A percentile compares a stretch with the other conserved stretches of the same genome.
Conservation (phyloP, 2,113 vertebrate species). For the Plecturocebus donacophilus region DNA sequence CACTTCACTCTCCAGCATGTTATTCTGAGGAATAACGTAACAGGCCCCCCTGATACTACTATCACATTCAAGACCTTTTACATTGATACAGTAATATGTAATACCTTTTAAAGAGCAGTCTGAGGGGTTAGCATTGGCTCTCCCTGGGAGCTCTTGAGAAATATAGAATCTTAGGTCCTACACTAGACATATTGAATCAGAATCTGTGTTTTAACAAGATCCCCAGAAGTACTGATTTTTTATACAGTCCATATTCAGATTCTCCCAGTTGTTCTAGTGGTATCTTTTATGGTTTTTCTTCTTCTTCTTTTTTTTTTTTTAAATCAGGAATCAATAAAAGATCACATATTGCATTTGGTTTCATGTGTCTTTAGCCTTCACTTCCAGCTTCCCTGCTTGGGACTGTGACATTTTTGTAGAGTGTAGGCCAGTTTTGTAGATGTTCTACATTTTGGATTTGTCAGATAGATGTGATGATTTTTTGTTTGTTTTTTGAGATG, state of each 20-base stretch:
- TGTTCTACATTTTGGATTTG: slow-evolving; percentile 9
- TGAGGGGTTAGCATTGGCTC: not conserved
- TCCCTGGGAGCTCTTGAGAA: not conserved
- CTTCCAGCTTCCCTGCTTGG: not conserved
- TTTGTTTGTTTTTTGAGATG: not conserved
- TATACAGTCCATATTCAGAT: not conserved
- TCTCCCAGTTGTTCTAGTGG: not conserved
- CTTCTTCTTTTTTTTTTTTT: not conserved
- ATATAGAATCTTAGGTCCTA: not conserved
- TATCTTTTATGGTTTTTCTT: not conserved
- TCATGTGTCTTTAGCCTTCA: not conserved
- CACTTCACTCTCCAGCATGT: not conserved
- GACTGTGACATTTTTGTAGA: not conserved
- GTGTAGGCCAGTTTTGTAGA: not conserved
- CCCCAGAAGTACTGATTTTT: not conserved
- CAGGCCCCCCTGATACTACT: not conserved
- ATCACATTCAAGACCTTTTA: not conserved
- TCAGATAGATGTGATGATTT: not conserved
- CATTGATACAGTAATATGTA: not conserved
- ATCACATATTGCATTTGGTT: not conserved
- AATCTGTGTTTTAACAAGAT: slow-evolving; percentile 26
- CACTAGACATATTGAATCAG: not conserved
- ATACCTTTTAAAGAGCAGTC: not conserved
- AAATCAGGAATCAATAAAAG: not conserved
- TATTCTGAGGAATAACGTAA: not conserved